Percentiles rank a stretch among this genome's conserved stretches.
These are phyloP conservation scores for Pangasius macronema DNA, from an alignment of 2,797 vertebrate genomes.

Conservation along the genomic window DNA sequence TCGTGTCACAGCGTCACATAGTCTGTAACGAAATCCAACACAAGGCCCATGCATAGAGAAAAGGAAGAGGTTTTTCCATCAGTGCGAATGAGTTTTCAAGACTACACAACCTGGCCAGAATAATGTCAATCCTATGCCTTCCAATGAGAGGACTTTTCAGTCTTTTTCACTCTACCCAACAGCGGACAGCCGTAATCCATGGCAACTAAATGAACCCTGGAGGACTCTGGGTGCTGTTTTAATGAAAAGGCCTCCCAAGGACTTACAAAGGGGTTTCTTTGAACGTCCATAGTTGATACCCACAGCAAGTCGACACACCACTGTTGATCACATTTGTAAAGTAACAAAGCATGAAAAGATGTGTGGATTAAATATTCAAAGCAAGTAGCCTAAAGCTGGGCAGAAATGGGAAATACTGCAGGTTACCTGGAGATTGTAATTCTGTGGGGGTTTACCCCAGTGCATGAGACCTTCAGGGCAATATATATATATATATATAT, in stretches of 20 bases:
- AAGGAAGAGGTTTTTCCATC: conserved; percentile 62
- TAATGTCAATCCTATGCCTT: conserved; percentile 45
- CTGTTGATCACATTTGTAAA: conserved; percentile 35
- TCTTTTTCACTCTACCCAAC: conserved; percentile 5
- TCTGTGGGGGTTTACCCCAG: neutral
- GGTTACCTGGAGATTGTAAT: conserved; percentile 19
- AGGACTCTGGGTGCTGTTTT: conserved; percentile 11
- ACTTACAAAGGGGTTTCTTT: conserved; percentile 3
- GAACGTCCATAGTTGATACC: conserved; percentile 19
- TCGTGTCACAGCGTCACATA: conserved; percentile 55
- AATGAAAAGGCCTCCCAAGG: conserved; percentile 28
- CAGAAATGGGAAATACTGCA: conserved; percentile 8
- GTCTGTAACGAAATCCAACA: conserved; percentile 53
- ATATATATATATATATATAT: neutral
- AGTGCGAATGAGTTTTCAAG: conserved; percentile 54
- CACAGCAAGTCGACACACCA: conserved; percentile 26
- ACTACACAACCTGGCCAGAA: conserved; percentile 36
- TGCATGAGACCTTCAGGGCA: neutral
- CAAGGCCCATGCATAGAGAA: conserved; percentile 26
- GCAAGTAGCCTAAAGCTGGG: neutral
- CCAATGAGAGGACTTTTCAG: conserved; percentile 38
- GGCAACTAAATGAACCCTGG: conserved; percentile 13
- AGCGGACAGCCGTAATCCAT: conserved; percentile 12
- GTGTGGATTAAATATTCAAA: conserved; percentile 10
- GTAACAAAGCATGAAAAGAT: conserved; percentile 28